phyloP scores from a whole-genome alignment of 2,888 invertebrate species.

The Tetramorium bicarinatum region DNA sequence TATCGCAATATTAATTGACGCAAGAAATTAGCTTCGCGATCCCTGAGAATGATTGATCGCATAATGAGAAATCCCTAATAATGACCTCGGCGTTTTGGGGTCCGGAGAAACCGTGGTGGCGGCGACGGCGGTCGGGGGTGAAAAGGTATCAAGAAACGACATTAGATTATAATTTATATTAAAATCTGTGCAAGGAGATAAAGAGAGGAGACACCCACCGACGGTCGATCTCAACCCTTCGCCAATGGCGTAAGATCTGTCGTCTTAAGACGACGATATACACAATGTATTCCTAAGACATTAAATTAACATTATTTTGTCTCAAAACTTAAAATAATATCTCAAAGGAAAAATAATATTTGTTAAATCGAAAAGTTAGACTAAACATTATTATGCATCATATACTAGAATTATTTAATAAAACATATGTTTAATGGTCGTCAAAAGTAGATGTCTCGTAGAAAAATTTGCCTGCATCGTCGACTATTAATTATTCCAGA shows the following conservation, averaged over 20 bases:
- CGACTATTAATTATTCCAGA: background rate
- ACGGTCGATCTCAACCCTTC: constrained; percentile 82
- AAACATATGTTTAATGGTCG: background rate
- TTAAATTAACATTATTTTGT: constrained; percentile 9
- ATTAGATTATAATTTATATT: constrained; percentile 86
- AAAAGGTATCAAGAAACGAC: constrained; percentile 85
- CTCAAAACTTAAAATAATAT: background rate
- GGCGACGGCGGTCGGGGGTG: constrained; percentile 63
- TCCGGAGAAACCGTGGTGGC: constrained; percentile 57
- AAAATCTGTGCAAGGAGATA: constrained; percentile 86
- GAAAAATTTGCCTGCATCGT: background rate
- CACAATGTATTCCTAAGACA: background rate
- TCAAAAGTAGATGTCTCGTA: background rate
- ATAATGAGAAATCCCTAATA: constrained; percentile 86
- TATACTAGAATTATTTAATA: background rate
- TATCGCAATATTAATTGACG: constrained; percentile 84
- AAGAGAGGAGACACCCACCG: constrained; percentile 81
- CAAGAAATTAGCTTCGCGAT: constrained; percentile 83
- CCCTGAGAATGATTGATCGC: constrained; percentile 84
- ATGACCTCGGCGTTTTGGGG: constrained; percentile 82
- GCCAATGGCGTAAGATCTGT: constrained; percentile 78
- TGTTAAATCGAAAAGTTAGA: background rate
- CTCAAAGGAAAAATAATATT: background rate
- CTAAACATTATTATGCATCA: background rate
- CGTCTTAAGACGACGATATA: constrained; percentile 45